phyloP scores from a whole-genome alignment of 2,888 invertebrate species.

The Dioctria rufipes region DNA sequence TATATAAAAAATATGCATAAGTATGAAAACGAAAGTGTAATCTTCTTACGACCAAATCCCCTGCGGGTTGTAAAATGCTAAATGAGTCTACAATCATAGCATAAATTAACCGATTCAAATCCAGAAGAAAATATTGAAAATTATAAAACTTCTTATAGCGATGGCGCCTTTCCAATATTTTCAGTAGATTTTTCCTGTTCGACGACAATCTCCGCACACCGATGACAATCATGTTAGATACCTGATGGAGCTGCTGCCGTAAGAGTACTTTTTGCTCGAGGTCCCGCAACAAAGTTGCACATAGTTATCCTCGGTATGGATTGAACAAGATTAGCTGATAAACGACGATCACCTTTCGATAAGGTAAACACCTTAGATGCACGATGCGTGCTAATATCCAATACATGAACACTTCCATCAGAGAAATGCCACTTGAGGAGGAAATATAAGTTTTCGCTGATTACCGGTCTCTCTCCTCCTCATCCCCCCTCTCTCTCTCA shows the following conservation, averaged over 20 bases:
- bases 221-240: constrained; percentile 1
- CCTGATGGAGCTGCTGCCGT: background rate
- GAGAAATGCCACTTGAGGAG: constrained; percentile 28
- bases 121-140: constrained; percentile 7
- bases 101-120: constrained; percentile 12
- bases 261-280: constrained; percentile 21
- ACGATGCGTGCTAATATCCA: background rate
- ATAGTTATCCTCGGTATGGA: constrained; percentile 1
- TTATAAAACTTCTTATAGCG: constrained; percentile 30
- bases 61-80: no score
- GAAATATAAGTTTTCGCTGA: constrained; percentile 28
- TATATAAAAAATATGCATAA: no score
- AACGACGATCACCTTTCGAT: constrained; percentile 27
- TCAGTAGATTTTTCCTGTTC: constrained; percentile 26
- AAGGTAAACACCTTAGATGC: constrained; percentile 27
- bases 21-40: no score
- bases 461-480: background rate
- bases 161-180: constrained; percentile 31
- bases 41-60: no score
- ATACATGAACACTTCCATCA: background rate
- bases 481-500: background rate
- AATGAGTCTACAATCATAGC: no score
- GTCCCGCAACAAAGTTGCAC: constrained; percentile 19
- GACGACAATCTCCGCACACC: constrained; percentile 18
- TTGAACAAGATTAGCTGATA: constrained; percentile 32